Conservation (phyloP, 2,797 vertebrate species). For the Allobates femoralis region DNA sequence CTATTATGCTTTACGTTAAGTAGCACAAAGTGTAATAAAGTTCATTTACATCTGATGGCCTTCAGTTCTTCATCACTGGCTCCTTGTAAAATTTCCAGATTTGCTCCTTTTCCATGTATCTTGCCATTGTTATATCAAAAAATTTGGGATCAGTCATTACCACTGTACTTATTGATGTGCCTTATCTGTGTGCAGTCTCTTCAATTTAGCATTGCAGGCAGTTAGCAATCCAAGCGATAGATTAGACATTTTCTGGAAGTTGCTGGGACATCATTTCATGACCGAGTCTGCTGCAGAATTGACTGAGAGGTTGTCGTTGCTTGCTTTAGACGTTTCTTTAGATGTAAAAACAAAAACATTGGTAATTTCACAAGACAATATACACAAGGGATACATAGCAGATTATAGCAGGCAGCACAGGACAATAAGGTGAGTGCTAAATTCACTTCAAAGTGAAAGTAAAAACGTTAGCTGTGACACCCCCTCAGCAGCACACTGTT, state of each 20-base stretch:
- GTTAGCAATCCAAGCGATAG: background rate
- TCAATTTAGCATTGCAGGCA: constrained; percentile 7
- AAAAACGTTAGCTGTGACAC: no score
- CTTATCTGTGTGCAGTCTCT: constrained; percentile 19
- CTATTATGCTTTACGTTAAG: background rate
- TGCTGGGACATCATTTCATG: constrained; percentile 78
- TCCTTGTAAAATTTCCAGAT: constrained; percentile 1
- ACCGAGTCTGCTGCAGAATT: constrained; percentile 73
- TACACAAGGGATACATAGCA: background rate
- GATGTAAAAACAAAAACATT: constrained; percentile 31
- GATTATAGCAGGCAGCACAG: background rate
- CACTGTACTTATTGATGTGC: constrained; percentile 67
- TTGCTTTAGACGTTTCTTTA: constrained; percentile 83
- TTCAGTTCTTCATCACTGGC: constrained; percentile 3
- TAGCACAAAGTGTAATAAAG: background rate
- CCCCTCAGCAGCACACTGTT: no score
- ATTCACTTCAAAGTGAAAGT: no score
- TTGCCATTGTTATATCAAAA: background rate
- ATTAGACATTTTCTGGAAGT: constrained; percentile 19
- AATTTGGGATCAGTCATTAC: constrained; percentile 71
- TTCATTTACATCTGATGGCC: background rate
- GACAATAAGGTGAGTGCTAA: background rate
- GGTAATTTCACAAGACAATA: background rate
- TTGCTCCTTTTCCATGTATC: background rate
- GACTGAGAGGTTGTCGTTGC: constrained; percentile 70